These are phyloP conservation scores for Aphidoletes aphidimyza DNA, from an alignment of 2,888 invertebrate species.

Conservation along the genomic window DNA sequence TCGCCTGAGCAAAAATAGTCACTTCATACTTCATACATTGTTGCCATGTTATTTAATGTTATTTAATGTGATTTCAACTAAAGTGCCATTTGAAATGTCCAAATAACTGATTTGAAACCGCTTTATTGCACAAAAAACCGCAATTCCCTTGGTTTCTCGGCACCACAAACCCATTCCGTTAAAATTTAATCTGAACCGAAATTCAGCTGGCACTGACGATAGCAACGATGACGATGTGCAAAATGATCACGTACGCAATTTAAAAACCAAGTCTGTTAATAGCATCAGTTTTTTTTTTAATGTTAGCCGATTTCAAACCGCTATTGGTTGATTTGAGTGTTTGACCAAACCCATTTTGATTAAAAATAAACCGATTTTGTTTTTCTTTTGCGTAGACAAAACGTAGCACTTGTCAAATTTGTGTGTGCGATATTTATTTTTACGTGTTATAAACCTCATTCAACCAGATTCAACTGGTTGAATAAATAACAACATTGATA, in stretches of 20 bases:
- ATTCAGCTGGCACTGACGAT: too few relatives aligned
- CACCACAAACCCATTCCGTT: background rate
- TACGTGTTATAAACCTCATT: background rate
- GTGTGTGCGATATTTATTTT: background rate
- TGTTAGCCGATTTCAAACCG: too few relatives aligned
- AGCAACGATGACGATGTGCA: too few relatives aligned
- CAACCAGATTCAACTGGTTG: background rate
- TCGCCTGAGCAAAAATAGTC: background rate
- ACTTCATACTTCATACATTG: background rate
- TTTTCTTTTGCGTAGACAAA: background rate
- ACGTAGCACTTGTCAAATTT: conserved; percentile 25
- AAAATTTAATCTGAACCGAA: background rate
- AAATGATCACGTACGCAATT: background rate
- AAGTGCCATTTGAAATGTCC: background rate
- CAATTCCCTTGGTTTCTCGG: background rate
- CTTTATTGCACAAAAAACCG: background rate
- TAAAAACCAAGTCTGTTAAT: too few relatives aligned
- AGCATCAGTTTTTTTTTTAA: too few relatives aligned
- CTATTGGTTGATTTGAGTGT: too few relatives aligned
- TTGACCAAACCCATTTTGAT: background rate
- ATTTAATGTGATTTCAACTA: background rate
- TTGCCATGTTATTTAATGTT: background rate
- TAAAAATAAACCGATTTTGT: conserved; percentile 7
- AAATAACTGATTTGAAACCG: background rate
- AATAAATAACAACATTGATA: background rate